These are phyloP conservation scores for Betta splendens DNA, from an alignment of 2,797 vertebrate genomes.

Conservation along the genomic window DNA sequence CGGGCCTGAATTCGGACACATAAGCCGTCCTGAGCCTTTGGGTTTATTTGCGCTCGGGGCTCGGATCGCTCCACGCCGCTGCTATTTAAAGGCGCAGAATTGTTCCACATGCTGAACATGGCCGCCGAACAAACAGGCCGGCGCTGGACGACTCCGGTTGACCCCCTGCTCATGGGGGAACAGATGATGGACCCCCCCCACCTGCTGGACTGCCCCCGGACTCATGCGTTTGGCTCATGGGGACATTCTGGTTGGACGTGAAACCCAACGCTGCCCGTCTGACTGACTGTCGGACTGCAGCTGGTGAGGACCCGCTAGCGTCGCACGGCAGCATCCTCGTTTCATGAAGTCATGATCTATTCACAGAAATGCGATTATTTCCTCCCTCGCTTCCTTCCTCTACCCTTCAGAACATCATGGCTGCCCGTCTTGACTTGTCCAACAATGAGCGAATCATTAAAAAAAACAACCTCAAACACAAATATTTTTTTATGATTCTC, in stretches of 20 bases:
- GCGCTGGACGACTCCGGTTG: constrained; percentile 47
- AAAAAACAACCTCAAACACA: background rate
- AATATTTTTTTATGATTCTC: no score
- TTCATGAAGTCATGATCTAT: constrained; percentile 17
- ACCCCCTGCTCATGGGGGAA: constrained; percentile 54
- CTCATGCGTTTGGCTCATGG: constrained; percentile 37
- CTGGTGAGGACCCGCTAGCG: constrained; percentile 12
- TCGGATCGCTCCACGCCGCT: constrained; percentile 45
- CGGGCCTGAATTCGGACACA: constrained; percentile 49
- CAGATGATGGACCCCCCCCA: constrained; percentile 31
- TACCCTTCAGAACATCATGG: constrained; percentile 1
- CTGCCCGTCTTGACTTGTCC: constrained; percentile 5
- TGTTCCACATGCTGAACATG: constrained; percentile 67
- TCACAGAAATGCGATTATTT: constrained; percentile 1
- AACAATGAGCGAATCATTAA: background rate
- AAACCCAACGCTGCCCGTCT: constrained; percentile 62
- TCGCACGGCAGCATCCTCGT: constrained; percentile 6
- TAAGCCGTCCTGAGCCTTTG: constrained; percentile 67
- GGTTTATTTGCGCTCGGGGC: constrained; percentile 67
- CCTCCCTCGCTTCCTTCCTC: constrained; percentile 10
- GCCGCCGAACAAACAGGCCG: constrained; percentile 46
- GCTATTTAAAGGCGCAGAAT: constrained; percentile 78
- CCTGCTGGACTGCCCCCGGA: constrained; percentile 29
- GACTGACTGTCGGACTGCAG: constrained; percentile 29
- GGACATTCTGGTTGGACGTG: constrained; percentile 57